Conservation (phyloP, 2,888 invertebrate genomes). For the Agapetus fuscipes region DNA sequence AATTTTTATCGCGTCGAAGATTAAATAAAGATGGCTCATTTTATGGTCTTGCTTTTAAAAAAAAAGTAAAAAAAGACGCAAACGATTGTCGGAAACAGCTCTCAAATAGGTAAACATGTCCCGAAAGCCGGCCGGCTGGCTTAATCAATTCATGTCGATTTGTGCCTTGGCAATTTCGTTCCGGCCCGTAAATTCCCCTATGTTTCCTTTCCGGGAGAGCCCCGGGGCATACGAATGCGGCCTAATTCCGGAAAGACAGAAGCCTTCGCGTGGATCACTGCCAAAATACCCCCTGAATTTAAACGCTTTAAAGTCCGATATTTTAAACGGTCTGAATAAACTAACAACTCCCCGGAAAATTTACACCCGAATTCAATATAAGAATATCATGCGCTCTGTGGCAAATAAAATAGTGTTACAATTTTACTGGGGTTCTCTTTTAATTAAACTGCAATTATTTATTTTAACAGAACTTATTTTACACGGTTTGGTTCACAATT, state of each 20-base stretch:
- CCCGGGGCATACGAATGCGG: constrained; percentile 11
- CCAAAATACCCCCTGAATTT: constrained; percentile 19
- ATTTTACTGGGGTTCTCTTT: too few species aligned
- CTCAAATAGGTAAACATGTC: constrained; percentile 14
- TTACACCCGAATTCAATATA: too few species aligned
- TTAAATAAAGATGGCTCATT: too few species aligned
- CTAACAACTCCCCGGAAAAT: too few species aligned
- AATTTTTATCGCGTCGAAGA: too few species aligned
- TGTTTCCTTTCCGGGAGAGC: constrained; percentile 7
- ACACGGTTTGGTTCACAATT: too few species aligned
- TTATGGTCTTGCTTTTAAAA: too few species aligned
- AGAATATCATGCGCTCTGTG: too few species aligned
- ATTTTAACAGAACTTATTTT: too few species aligned
- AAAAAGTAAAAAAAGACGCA: too few species aligned
- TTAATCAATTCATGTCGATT: constrained; percentile 21
- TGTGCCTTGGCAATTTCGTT: constrained; percentile 16
- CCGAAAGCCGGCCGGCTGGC: constrained; percentile 3
- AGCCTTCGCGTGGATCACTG: constrained; percentile 16
- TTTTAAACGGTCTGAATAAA: constrained; percentile 8
- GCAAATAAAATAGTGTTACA: too few species aligned
- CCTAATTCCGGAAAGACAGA: constrained; percentile 15
- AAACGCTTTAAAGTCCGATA: constrained; percentile 13
- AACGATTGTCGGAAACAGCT: constrained; percentile 6
- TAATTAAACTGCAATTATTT: too few species aligned
- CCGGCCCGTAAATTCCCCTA: constrained; percentile 18